Percentiles rank a stretch among this genome's conserved stretches.
These are phyloP conservation scores for Nephila pilipes DNA, from an alignment of 1,140 invertebrate species.

Conservation along the genomic window DNA sequence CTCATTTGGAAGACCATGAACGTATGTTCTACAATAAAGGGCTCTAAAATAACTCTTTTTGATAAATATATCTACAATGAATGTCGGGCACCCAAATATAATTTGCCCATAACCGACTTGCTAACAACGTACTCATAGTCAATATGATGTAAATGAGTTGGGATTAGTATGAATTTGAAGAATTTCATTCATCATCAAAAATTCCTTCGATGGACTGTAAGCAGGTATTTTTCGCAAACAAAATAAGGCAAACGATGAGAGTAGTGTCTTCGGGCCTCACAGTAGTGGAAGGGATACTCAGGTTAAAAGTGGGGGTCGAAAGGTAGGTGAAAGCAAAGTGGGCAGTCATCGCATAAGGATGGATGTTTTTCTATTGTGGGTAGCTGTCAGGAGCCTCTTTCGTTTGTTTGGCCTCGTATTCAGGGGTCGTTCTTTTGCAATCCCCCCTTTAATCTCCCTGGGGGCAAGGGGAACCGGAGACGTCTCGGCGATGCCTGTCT, in stretches of 20 bases:
- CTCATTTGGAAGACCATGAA: no score
- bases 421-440: neutral
- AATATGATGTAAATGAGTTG: no score
- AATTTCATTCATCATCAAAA: no score
- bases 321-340: conserved; percentile 29
- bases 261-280: neutral
- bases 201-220: no score
- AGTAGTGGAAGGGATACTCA: neutral
- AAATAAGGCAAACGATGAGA: neutral
- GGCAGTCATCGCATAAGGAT: conserved; percentile 50
- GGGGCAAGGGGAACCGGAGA: conserved; percentile 48
- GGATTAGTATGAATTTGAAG: no score
- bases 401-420: conserved; percentile 61
- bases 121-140: no score
- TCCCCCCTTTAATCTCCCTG: neutral
- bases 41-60: no score
- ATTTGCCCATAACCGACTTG: no score
- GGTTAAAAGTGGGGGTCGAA: conserved; percentile 8
- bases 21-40: no score
- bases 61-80: no score
- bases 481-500: conserved; percentile 22
- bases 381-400: conserved; percentile 67
- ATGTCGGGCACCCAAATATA: no score
- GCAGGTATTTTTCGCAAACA: neutral
- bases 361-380: conserved; percentile 68